Conservation (phyloP, 2,797 vertebrate genomes). For the Esox lucius region DNA sequence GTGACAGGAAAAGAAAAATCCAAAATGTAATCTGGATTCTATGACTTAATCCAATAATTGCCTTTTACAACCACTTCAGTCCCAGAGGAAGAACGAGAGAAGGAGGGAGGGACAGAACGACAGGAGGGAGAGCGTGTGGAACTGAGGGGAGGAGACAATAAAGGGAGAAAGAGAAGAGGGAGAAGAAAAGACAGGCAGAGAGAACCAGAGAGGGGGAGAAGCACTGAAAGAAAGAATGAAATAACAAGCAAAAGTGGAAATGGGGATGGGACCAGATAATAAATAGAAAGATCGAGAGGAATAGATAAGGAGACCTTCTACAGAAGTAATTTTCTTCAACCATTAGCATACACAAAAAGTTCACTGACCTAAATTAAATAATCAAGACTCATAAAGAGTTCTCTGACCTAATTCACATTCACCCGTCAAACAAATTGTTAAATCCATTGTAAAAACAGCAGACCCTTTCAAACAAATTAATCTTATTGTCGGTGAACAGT, state of each 20-base stretch:
- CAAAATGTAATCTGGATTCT: not conserved
- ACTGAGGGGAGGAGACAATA: too few species aligned
- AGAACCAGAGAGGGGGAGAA: constrained; percentile 12
- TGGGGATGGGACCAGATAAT: not conserved
- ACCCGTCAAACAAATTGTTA: too few species aligned
- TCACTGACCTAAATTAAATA: too few species aligned
- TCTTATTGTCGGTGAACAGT: not conserved
- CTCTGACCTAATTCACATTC: too few species aligned
- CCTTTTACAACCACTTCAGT: constrained; percentile 24
- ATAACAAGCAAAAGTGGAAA: constrained; percentile 4
- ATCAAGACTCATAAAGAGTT: too few species aligned
- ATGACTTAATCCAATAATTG: constrained; percentile 10
- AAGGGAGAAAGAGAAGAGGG: not conserved
- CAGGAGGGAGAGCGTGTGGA: constrained; percentile 2
- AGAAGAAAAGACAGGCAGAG: not conserved
- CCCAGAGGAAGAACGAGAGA: not conserved
- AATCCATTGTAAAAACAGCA: too few species aligned
- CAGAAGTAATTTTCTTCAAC: too few species aligned
- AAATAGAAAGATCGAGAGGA: not conserved
- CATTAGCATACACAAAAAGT: too few species aligned
- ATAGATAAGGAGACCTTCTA: constrained; percentile 13
- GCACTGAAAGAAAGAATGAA: constrained; percentile 32
- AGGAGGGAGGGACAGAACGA: constrained; percentile 28
- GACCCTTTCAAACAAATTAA: not conserved
- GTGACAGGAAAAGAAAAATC: constrained; percentile 1